Conservation (phyloP, 2,888 invertebrate species). For the Diabrotica balteata region DNA sequence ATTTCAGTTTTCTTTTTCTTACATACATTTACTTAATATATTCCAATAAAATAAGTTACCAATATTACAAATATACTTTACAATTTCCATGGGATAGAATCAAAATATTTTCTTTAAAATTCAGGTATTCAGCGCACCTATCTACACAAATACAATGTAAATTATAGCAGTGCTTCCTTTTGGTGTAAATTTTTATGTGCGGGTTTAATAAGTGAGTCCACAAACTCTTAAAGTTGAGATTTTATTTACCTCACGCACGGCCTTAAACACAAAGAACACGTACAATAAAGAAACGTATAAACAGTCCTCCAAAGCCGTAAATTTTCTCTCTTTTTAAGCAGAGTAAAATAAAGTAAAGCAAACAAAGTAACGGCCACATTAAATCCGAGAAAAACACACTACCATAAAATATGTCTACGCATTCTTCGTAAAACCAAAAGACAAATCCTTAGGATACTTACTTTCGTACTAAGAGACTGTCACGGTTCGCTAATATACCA, state of each 20-base stretch:
- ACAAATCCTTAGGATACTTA: constrained; percentile 20
- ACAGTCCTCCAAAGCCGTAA: not conserved
- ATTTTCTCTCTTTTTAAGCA: constrained; percentile 7
- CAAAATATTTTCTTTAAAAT: too few relatives aligned
- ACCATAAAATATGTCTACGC: constrained; percentile 16
- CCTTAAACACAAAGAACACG: constrained; percentile 5
- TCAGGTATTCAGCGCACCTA: too few relatives aligned
- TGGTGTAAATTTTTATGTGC: too few relatives aligned
- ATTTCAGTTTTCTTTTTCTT: too few relatives aligned
- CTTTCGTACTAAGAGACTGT: constrained; percentile 5
- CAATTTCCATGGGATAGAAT: too few relatives aligned
- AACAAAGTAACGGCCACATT: constrained; percentile 10
- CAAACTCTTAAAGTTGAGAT: not conserved
- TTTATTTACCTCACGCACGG: not conserved
- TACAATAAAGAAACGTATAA: constrained; percentile 1
- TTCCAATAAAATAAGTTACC: too few relatives aligned
- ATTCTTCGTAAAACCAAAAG: constrained; percentile 18
- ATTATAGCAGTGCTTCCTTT: too few relatives aligned
- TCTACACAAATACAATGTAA: too few relatives aligned
- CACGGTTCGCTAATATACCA: constrained; percentile 17
- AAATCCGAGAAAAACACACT: constrained; percentile 2
- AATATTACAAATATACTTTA: too few relatives aligned
- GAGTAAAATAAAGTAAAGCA: constrained; percentile 8
- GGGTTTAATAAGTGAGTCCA: not conserved
- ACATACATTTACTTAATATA: too few relatives aligned